A percentile compares a stretch with the other conserved stretches of the same genome.
Evolutionary conservation across 2,797 vertebrate species (phyloP).

Genomic region (Prunella strophiata): DNA sequence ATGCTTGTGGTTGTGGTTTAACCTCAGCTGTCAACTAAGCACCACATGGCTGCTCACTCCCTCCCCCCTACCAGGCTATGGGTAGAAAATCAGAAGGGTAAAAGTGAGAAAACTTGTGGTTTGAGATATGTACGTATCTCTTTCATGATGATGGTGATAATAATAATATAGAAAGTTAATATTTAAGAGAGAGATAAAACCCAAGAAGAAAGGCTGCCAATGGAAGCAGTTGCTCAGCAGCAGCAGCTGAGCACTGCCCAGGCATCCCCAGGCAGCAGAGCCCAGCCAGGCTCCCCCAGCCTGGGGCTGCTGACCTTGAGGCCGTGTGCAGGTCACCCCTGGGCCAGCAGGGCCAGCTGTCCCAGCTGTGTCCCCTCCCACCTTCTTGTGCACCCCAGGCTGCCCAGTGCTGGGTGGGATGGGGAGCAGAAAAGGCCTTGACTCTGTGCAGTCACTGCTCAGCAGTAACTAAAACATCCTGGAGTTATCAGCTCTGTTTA

Average conservation of each 20-base stretch:
- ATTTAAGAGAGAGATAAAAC: neutral
- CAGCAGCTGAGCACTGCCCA: neutral
- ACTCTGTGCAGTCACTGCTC: neutral
- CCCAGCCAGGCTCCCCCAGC: neutral
- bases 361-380: neutral
- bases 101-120: neutral
- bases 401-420: accelerated
- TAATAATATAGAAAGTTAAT: neutral
- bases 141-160: neutral
- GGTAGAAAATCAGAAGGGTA: neutral
- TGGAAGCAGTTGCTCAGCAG: neutral
- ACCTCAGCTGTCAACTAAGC: neutral
- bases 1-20: neutral
- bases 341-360: neutral
- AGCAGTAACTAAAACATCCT: neutral
- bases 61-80: neutral
- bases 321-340: accelerated
- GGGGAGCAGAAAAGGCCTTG: neutral
- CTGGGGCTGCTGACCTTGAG: neutral
- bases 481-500: neutral
- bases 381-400: neutral
- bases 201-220: neutral
- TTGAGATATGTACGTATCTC: neutral
- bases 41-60: neutral
- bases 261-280: neutral